A percentile compares a stretch with the other conserved stretches of the same genome.
Evolutionary conservation across 2,888 invertebrate genomes (phyloP).

Genomic region (Diloba caeruleocephala): DNA sequence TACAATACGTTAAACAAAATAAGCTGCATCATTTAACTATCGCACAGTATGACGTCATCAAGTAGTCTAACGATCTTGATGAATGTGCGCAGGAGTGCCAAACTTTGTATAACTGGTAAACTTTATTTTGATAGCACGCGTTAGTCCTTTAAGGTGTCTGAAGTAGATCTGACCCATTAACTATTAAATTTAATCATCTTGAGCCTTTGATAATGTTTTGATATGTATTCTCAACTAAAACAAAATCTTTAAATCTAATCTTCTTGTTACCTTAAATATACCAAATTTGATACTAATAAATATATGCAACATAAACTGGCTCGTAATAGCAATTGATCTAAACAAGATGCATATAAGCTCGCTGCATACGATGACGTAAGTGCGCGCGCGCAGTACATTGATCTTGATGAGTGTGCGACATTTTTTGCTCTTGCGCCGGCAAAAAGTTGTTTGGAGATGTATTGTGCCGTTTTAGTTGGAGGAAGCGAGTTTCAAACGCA

Average conservation of each 20-base stretch:
- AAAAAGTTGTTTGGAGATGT: conserved; percentile 9
- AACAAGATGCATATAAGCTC: conserved; percentile 39
- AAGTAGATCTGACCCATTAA: too few relatives aligned
- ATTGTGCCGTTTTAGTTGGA: background rate
- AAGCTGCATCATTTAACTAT: conserved; percentile 34
- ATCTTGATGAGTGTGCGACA: conserved; percentile 44
- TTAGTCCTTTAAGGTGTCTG: too few relatives aligned
- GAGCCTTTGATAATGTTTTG: too few relatives aligned
- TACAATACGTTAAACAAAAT: conserved; percentile 4
- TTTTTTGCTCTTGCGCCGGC: conserved; percentile 31
- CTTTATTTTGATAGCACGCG: background rate
- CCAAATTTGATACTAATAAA: too few relatives aligned
- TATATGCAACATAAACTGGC: too few relatives aligned
- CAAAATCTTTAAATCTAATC: too few relatives aligned
- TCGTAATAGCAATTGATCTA: conserved; percentile 22
- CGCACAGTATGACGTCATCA: conserved; percentile 35
- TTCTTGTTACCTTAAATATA: too few relatives aligned
- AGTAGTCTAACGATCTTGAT: conserved; percentile 43
- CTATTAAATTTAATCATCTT: too few relatives aligned
- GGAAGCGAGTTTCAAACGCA: background rate
- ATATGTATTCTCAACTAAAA: too few relatives aligned
- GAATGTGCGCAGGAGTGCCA: conserved; percentile 28
- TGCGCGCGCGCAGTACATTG: conserved; percentile 43
- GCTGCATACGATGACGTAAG: conserved; percentile 46
- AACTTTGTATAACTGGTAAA: conserved; percentile 12